Evolutionary conservation across 2,797 vertebrate species (phyloP).

Genomic region (Sebastes glaucus): DNA sequence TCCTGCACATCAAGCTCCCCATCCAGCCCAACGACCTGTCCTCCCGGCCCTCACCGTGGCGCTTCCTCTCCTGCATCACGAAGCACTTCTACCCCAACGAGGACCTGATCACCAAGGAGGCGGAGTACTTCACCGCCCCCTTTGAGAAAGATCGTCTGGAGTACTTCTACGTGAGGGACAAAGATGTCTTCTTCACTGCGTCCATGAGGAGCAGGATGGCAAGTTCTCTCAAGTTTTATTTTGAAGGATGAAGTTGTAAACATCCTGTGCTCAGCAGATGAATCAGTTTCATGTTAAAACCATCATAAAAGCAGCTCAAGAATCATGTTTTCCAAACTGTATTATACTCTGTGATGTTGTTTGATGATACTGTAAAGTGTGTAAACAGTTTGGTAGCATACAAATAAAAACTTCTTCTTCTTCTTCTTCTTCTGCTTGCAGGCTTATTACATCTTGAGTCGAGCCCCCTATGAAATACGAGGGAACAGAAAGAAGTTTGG

Average conservation of each 20-base stretch:
- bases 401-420: background rate
- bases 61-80: slow-evolving; percentile 86
- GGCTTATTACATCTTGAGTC: slow-evolving; percentile 92
- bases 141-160: slow-evolving; percentile 89
- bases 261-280: background rate
- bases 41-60: slow-evolving; percentile 79
- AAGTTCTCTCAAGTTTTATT: slow-evolving; percentile 55
- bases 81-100: slow-evolving; percentile 87
- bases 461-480: slow-evolving; percentile 86
- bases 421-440: slow-evolving; percentile 40
- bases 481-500: slow-evolving; percentile 89
- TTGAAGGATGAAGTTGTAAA: background rate
- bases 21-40: slow-evolving; percentile 86
- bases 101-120: slow-evolving; percentile 86
- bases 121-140: slow-evolving; percentile 92
- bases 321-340: background rate
- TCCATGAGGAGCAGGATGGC: slow-evolving; percentile 94
- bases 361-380: background rate
- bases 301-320: background rate
- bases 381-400: background rate
- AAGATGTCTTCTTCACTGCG: slow-evolving; percentile 90
- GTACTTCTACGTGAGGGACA: slow-evolving; percentile 85
- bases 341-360: background rate
- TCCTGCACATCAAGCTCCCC: slow-evolving; percentile 92
- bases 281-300: background rate